Conservation (phyloP, 2,113 vertebrate genomes). For the Bos taurus region DNA sequence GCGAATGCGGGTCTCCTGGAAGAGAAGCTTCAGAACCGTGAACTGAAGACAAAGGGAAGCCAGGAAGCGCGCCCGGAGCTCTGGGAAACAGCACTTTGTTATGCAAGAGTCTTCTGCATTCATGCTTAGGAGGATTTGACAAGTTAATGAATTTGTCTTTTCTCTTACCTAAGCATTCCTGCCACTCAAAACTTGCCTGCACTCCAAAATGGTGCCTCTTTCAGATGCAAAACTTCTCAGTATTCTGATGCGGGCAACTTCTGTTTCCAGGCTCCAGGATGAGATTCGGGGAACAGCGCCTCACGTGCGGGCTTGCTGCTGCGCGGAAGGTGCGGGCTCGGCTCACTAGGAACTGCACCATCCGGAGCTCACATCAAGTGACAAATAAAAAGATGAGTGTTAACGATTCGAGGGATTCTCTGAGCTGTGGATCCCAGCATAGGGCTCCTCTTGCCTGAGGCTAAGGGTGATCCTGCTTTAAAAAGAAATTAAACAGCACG, state of each 20-base stretch:
- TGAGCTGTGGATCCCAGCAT: not conserved
- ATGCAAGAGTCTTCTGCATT: slow-evolving; percentile 52
- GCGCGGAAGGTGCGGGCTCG: not conserved
- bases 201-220: not conserved
- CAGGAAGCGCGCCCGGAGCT: not conserved
- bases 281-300: not conserved
- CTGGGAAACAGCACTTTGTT: slow-evolving; percentile 47
- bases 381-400: not conserved
- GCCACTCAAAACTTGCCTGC: slow-evolving; percentile 50
- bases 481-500: not conserved
- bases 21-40: not conserved
- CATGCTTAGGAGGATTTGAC: slow-evolving; percentile 50
- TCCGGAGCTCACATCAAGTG: not conserved
- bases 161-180: slow-evolving; percentile 59
- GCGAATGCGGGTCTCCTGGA: not conserved
- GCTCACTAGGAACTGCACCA: not conserved
- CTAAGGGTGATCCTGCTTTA: not conserved
- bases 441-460: not conserved
- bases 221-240: not conserved
- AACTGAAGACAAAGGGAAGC: slow-evolving; percentile 22
- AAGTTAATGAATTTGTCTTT: slow-evolving; percentile 70
- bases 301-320: not conserved
- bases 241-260: not conserved
- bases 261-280: slow-evolving; percentile 24
- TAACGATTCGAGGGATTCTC: not conserved